Base-by-base conservation (phyloP, 2,113 vertebrate genomes). In the Oostethus manadensis region DNA sequence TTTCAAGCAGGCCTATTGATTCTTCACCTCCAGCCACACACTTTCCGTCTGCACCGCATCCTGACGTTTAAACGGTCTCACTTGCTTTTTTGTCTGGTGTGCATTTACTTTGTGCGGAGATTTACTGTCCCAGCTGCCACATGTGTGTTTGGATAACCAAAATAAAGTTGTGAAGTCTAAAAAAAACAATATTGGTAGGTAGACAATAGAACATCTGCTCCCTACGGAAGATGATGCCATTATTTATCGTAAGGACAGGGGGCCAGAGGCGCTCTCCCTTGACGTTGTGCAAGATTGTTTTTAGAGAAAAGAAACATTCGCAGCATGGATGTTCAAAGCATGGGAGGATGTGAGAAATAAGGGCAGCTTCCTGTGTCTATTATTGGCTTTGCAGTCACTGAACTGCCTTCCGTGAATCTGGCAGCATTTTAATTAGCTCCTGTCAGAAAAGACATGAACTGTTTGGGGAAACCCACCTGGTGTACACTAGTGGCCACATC, bases 321-420 rank as follows among this genome's bases (percentile, higher is more conserved):
- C n/a, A 17, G 9, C 49, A 60, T 58, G 69, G 14, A 56, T 68
- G 76, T 77, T 85, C 70, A 84, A 82, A 83, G 81, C 18, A 20
- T 5, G 16, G 65, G 64, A 81, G 76, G 78, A 88, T 79, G 75
- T 68, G 60, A 43, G 45, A 59, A 65, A 85, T 81, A 84, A 86
- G 71, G 61, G 73, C 66, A 21, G 55, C 68, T 86, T 89, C 87
- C 83, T 71, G 29, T 42, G n/a, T 64, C 69, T 73, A 73, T 67
- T 79, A 77, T 72, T 71, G 44, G 71, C 68, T 50, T 58, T 54
- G 59, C 55, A 54, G 66, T 58, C 60, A 66, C 58, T 51, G 67
- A 77, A 76, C 74, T 62, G 44, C 51, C 49, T 73, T 80, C 80
- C 78, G 70, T 70, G 64, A 78, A 55, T 62, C 60, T 71, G 56